Conservation (phyloP, 2,888 invertebrate species). For the Cantharis flavilabris region DNA sequence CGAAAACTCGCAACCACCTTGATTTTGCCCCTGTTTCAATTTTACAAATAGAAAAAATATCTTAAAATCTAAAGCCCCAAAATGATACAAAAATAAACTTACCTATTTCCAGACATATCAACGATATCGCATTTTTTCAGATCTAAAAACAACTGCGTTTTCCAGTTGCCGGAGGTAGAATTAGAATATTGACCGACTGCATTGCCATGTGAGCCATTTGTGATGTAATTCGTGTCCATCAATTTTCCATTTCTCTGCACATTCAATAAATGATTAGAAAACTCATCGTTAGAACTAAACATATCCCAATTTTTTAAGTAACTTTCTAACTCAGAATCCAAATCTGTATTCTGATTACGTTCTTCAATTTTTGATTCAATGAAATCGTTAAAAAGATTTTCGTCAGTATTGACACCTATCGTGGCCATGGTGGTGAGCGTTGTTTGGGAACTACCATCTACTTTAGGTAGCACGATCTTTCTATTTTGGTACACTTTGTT, state of each 20-base stretch:
- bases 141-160: conserved; percentile 41
- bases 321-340: not conserved
- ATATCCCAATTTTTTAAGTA: not conserved
- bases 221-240: not conserved
- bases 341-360: not conserved
- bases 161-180: conserved; percentile 1
- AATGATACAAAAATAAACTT: conserved; percentile 31
- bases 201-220: not conserved
- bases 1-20: no score
- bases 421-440: not conserved
- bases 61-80: no score
- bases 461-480: not conserved
- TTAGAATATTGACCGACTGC: not conserved
- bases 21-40: no score
- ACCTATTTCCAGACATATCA: conserved; percentile 45
- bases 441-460: not conserved
- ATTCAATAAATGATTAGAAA: not conserved
- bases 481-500: not conserved
- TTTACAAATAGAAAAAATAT: no score
- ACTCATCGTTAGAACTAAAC: not conserved
- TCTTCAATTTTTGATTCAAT: not conserved
- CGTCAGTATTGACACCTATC: not conserved
- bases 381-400: not conserved
- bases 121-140: conserved; percentile 39
- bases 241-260: not conserved